phyloP scores from a whole-genome alignment of 2,797 vertebrate genomes.

The Artibeus lituratus region DNA sequence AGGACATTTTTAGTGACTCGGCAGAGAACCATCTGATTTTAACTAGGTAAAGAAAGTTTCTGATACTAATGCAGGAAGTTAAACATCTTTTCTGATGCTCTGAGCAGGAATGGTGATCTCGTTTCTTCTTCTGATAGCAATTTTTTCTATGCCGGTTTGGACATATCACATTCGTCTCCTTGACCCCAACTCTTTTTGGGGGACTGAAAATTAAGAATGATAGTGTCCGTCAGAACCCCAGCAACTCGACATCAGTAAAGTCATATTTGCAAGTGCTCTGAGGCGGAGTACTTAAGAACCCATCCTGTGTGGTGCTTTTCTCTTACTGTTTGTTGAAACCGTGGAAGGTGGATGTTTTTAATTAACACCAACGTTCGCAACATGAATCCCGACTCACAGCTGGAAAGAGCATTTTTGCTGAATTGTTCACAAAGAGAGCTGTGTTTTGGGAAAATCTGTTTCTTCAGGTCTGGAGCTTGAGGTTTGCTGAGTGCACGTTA shows the following conservation, averaged over 20 bases:
- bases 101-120: neutral
- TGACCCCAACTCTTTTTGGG: neutral
- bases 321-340: constrained; percentile 41
- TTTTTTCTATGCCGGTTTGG: neutral
- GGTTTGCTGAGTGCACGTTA: constrained; percentile 61
- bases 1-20: neutral
- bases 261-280: neutral
- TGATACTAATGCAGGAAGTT: neutral
- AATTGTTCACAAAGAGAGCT: constrained; percentile 71
- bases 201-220: neutral
- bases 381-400: constrained; percentile 48
- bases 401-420: constrained; percentile 69
- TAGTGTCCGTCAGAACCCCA: neutral
- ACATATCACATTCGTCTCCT: neutral
- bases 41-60: neutral
- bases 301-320: neutral
- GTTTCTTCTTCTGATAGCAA: neutral
- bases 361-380: constrained; percentile 29
- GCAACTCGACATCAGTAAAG: neutral
- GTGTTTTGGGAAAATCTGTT: constrained; percentile 66
- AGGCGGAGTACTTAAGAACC: neutral
- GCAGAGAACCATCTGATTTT: neutral
- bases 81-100: neutral
- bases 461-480: constrained; percentile 51
- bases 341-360: constrained; percentile 46